These are phyloP conservation scores for Drosophila sproati DNA, from an alignment of 1,140 invertebrate species.

Conservation along the genomic window DNA sequence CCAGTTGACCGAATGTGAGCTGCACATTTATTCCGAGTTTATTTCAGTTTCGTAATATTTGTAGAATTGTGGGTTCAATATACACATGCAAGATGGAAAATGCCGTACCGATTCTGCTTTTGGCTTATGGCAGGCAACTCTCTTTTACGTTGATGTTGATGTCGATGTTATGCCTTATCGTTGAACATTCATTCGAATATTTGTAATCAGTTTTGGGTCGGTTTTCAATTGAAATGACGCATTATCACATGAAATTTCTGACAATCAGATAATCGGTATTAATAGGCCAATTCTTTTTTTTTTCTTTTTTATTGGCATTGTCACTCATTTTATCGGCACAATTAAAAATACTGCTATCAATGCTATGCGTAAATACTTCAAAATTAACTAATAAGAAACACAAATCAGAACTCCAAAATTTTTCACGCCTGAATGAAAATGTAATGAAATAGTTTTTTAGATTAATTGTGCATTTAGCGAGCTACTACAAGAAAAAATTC, in stretches of 20 bases:
- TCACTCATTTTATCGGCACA: slow-evolving; percentile 17
- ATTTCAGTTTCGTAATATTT: no score
- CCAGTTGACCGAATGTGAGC: no score
- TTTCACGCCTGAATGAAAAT: slow-evolving; percentile 16
- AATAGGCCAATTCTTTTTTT: slow-evolving; percentile 3
- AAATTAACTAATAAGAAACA: background rate
- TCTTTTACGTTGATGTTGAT: background rate
- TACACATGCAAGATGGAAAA: no score
- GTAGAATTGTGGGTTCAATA: no score
- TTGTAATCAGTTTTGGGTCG: slow-evolving; percentile 12
- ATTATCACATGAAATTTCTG: slow-evolving; percentile 24
- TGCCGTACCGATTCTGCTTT: no score
- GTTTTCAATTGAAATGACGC: slow-evolving; percentile 1
- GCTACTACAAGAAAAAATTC: background rate
- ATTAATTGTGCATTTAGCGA: background rate
- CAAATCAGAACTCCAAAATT: background rate
- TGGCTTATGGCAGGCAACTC: no score
- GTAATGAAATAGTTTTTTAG: background rate
- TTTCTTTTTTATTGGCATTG: background rate
- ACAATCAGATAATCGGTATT: slow-evolving; percentile 21
- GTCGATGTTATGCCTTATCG: background rate
- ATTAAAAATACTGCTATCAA: slow-evolving; percentile 22
- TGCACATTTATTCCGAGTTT: no score
- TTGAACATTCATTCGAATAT: background rate
- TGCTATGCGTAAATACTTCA: slow-evolving; percentile 14